Percentiles rank a stretch among this genome's conserved stretches.
These are phyloP conservation scores for Syrrhaptes paradoxus DNA, from an alignment of 2,113 vertebrate species.

Conservation along the genomic window DNA sequence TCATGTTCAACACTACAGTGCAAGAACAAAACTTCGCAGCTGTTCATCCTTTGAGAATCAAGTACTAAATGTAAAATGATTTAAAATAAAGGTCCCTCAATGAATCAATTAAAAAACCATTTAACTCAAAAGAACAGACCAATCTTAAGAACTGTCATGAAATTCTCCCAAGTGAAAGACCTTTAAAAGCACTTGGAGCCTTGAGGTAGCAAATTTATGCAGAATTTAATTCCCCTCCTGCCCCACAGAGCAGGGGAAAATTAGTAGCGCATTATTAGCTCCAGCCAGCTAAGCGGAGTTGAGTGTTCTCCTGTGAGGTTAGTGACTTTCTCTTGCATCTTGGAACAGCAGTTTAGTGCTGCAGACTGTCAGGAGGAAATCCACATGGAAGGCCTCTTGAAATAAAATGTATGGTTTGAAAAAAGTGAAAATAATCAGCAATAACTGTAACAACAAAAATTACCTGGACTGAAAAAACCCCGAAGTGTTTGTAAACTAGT, in stretches of 20 bases:
- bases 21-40: conserved; percentile 65
- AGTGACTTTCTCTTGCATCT: conserved; percentile 55
- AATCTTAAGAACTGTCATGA: conserved; percentile 60
- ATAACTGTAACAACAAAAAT: conserved; percentile 46
- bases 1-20: conserved; percentile 60
- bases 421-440: conserved; percentile 33
- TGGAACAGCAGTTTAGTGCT: conserved; percentile 70
- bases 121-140: conserved; percentile 64
- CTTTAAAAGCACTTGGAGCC: conserved; percentile 80
- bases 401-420: conserved; percentile 63
- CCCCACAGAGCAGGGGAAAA: conserved; percentile 65
- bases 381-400: conserved; percentile 71
- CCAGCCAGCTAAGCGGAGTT: conserved; percentile 67
- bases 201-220: conserved; percentile 85
- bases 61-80: conserved; percentile 65
- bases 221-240: conserved; percentile 72
- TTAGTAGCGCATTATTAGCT: conserved; percentile 61
- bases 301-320: conserved; percentile 65
- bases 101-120: not conserved
- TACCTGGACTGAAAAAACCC: conserved; percentile 36
- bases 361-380: conserved; percentile 68
- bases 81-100: conserved; percentile 71
- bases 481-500: not conserved
- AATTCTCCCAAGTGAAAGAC: conserved; percentile 74
- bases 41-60: conserved; percentile 69